Evolutionary conservation across 2,797 vertebrate species (phyloP).

Genomic region (Macrochelys suwanniensis): DNA sequence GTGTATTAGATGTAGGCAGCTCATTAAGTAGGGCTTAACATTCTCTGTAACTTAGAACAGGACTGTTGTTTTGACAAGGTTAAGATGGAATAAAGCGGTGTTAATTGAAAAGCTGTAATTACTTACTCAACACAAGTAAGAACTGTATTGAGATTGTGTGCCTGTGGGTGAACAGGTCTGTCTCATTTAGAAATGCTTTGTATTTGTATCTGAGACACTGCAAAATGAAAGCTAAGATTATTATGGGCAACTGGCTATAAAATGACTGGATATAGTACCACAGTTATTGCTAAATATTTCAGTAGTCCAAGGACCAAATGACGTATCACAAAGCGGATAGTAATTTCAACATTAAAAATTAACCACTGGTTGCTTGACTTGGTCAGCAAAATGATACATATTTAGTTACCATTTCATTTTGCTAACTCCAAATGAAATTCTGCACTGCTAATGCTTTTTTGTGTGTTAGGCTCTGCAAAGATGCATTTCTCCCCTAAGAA

Average conservation of each 20-base stretch:
- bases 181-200: background rate
- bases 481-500: background rate
- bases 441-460: background rate
- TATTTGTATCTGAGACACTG: background rate
- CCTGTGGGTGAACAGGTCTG: background rate
- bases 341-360: slow-evolving; percentile 63
- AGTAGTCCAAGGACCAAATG: background rate
- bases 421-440: background rate
- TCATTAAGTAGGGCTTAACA: background rate
- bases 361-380: background rate
- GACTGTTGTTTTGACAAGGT: background rate
- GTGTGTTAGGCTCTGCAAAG: background rate
- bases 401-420: slow-evolving; percentile 4
- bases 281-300: slow-evolving; percentile 67
- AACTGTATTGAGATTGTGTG: background rate
- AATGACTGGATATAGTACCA: background rate
- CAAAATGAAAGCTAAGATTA: background rate
- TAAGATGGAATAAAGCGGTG: background rate
- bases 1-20: background rate
- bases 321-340: slow-evolving; percentile 24
- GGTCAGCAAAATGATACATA: background rate
- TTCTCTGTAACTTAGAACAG: background rate
- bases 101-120: background rate
- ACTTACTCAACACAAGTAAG: background rate
- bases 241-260: background rate